These are phyloP conservation scores for Cyclura pinguis DNA, from an alignment of 2,797 vertebrate genomes.

Conservation along the genomic window DNA sequence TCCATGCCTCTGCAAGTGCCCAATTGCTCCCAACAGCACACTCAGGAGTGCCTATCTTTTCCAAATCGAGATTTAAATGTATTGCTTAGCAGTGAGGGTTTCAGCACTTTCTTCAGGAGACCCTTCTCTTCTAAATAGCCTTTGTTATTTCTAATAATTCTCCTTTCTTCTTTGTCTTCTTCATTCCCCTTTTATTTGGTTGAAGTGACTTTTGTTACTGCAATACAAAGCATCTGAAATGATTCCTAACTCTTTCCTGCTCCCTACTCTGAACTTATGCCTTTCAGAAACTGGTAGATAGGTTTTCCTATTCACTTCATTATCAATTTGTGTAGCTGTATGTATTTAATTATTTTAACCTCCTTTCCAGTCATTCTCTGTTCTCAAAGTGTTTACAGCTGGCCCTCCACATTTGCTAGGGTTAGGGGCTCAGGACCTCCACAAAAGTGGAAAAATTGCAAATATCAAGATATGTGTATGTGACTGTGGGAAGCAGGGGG, in stretches of 20 bases:
- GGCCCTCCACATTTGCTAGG: too few relatives aligned
- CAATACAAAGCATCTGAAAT: neutral
- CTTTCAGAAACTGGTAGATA: neutral
- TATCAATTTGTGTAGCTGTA: neutral
- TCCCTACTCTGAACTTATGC: neutral
- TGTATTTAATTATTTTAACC: neutral
- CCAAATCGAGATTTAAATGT: conserved; percentile 61
- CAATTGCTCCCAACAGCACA: conserved; percentile 31
- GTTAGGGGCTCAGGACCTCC: too few relatives aligned
- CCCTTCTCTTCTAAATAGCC: conserved; percentile 39
- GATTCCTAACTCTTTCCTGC: neutral
- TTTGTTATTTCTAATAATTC: conserved; percentile 61
- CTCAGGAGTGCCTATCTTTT: conserved; percentile 54
- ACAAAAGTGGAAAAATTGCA: too few relatives aligned
- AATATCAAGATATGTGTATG: too few relatives aligned
- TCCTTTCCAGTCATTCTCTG: conserved; percentile 7
- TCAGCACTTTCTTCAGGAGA: conserved; percentile 45
- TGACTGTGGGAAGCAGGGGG: too few relatives aligned
- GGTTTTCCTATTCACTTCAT: fast-evolving
- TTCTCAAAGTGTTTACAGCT: neutral
- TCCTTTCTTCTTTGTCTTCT: conserved; percentile 40
- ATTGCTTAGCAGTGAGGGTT: conserved; percentile 58
- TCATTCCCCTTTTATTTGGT: conserved; percentile 43
- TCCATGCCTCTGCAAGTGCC: conserved; percentile 51
- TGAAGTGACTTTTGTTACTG: conserved; percentile 18